Conservation (phyloP, 2,113 vertebrate species). For the Hyaena hyaena region DNA sequence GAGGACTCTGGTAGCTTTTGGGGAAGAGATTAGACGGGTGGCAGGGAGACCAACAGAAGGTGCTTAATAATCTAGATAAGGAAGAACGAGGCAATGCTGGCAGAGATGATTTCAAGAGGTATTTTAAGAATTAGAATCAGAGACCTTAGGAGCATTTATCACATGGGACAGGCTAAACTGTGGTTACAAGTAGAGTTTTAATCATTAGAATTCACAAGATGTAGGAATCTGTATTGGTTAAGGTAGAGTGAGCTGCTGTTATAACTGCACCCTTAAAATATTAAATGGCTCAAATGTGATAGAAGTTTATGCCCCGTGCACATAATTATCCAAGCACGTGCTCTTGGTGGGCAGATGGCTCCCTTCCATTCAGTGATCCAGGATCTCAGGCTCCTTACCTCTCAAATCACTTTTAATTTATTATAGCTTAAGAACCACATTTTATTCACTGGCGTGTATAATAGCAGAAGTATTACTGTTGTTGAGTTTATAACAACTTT, state of each 20-base stretch:
- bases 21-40: background rate
- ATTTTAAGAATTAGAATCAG: background rate
- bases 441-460: background rate
- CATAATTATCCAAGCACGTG: background rate
- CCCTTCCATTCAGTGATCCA: background rate
- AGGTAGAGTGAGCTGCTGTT: background rate
- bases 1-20: background rate
- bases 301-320: background rate
- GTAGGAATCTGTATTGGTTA: background rate
- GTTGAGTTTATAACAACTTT: background rate
- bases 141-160: background rate
- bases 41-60: background rate
- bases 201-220: background rate
- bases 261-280: background rate
- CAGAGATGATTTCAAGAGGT: background rate
- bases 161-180: background rate
- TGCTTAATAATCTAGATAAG: background rate
- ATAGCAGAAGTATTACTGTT: background rate
- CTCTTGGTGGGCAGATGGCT: background rate
- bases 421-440: background rate
- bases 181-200: background rate
- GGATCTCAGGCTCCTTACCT: background rate
- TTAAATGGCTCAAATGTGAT: background rate
- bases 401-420: conserved; percentile 1
- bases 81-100: background rate